Base-by-base conservation (phyloP, 2,113 vertebrate species). In the Ptyas mucosa region DNA sequence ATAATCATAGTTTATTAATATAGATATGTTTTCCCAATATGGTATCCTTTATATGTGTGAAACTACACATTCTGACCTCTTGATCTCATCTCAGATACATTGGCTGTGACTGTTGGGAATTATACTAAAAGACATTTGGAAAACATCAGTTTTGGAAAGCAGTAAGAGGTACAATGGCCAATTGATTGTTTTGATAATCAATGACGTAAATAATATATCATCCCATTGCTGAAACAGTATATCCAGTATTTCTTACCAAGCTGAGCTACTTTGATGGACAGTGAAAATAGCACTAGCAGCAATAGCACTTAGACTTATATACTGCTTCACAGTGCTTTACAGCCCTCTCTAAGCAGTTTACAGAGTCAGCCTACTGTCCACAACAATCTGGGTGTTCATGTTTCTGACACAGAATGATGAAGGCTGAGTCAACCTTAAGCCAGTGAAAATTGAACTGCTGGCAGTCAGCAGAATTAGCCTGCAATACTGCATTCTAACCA, bases 151-250 rank as follows among this genome's bases (percentile, higher is more conserved):
- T 86, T 86, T 46, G 85, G 49, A 51, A 52, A 87, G 11, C n/a
- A 81, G 34, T 51, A 87, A 39, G 23, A 86, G 14, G 21, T n/a
- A 34, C 9, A 51, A 39, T 55, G 9, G n/a, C 89, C 43, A 49
- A 26, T 12, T 20, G 57, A 9, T 26, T 90, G 57, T n/a, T 46
- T n/a, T n/a, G 18, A 53, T 55, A 39, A 24, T 58, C 57, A n/a
- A 52, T 52, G 18, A 96, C 96, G 95, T 93, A 91, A 86, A 51
- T 26, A 51, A 51, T 51, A 9, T 52, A 52, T 15, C 7, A 21
- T 43, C 75, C 75, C 18, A 81, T 39, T 81, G 75, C 75, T 39
- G 34, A 39, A 39, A 39, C 6, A 34, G 18, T 24, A 29, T 53
- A 52, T 53, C 26, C 51, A 88, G 51, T n/a, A 29, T 20, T 53